A percentile compares a stretch with the other conserved stretches of the same genome.
phyloP scores from a whole-genome alignment of 2,888 invertebrate genomes.

The Volucella inanis region DNA sequence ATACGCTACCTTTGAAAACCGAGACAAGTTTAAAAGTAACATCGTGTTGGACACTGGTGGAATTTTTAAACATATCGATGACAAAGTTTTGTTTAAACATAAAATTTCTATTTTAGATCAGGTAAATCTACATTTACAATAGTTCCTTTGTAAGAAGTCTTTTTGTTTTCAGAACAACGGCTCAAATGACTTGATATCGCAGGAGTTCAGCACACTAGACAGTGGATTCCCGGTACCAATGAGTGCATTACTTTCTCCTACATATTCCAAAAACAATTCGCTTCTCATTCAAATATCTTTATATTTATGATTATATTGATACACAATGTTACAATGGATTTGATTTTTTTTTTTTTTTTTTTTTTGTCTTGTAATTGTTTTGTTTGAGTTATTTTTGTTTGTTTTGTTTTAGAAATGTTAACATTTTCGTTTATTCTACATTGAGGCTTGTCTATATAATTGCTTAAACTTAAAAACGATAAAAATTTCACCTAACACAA shows the following conservation, averaged over 20 bases:
- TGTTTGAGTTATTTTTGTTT: no score
- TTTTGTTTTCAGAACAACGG: conserved; percentile 77
- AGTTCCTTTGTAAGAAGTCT: not conserved
- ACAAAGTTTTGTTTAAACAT: conserved; percentile 79
- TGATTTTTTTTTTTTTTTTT: conserved; percentile 23
- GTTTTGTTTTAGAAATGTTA: conserved; percentile 9
- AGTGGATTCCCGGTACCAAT: conserved; percentile 84
- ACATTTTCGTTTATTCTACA: conserved; percentile 14
- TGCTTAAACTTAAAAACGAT: not conserved
- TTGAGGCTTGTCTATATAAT: not conserved
- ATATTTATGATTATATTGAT: conserved; percentile 82
- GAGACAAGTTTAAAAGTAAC: conserved; percentile 76
- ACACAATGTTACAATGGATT: conserved; percentile 47
- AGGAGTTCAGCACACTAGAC: conserved; percentile 80
- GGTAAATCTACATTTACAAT: conserved; percentile 67
- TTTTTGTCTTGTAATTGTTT: conserved; percentile 20
- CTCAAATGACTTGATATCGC: conserved; percentile 80
- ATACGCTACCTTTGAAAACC: conserved; percentile 75
- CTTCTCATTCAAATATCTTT: conserved; percentile 85
- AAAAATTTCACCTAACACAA: conserved; percentile 20
- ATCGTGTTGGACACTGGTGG: conserved; percentile 81
- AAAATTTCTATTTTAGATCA: conserved; percentile 82
- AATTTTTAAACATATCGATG: conserved; percentile 80
- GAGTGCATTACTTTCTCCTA: conserved; percentile 83
- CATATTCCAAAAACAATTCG: conserved; percentile 83